Evolutionary conservation across 2,797 vertebrate genomes (phyloP).

Genomic region (Morelia viridis): DNA sequence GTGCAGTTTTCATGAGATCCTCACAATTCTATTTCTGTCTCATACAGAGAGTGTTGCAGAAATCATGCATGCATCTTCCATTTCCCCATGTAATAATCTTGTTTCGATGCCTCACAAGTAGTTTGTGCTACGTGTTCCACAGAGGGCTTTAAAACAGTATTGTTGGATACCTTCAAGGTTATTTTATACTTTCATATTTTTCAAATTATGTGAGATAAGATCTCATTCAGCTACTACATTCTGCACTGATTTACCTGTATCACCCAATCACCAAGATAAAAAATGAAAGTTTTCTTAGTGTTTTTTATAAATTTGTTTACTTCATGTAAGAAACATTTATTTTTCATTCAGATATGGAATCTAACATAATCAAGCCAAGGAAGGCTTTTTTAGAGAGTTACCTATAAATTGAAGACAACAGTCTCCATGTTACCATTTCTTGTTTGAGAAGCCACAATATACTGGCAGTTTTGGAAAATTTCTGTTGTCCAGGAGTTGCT

Average conservation of each 20-base stretch:
- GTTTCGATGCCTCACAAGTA: background rate
- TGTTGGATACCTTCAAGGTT: background rate
- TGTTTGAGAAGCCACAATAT: constrained; percentile 95
- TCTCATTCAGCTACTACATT: background rate
- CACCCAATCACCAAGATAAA: background rate
- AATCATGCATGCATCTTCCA: background rate
- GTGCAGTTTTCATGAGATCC: background rate
- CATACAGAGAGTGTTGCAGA: background rate
- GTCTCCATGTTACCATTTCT: constrained; percentile 93
- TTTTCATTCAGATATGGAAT: background rate
- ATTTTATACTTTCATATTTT: background rate
- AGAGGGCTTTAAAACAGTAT: background rate
- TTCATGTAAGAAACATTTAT: background rate
- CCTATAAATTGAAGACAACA: constrained; percentile 92
- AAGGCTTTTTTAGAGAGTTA: constrained; percentile 58
- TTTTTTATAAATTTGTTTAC: background rate
- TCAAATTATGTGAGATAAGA: background rate
- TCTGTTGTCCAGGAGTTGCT: constrained; percentile 87
- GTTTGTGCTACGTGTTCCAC: background rate
- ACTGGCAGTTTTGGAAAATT: constrained; percentile 91
- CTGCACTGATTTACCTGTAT: background rate
- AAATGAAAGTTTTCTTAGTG: background rate
- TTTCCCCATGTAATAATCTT: background rate
- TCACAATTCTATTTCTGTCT: background rate
- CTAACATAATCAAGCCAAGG: background rate